phyloP scores from a whole-genome alignment of 2,797 vertebrate genomes.

The Heterohyrax brucei region DNA sequence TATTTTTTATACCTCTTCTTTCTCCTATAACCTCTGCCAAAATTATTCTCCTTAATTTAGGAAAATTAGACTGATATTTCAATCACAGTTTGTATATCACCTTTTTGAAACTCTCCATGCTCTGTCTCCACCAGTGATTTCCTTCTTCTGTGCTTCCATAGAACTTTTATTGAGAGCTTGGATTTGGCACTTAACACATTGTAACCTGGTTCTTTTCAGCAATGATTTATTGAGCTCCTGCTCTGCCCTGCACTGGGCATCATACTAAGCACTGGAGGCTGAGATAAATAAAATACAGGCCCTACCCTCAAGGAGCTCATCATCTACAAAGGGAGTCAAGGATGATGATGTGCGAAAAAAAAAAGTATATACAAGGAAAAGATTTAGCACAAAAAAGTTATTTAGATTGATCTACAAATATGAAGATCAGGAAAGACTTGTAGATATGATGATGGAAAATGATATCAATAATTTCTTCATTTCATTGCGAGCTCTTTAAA shows the following conservation, averaged over 20 bases:
- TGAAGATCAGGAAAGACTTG: background rate
- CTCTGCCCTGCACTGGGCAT: background rate
- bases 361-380: background rate
- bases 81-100: background rate
- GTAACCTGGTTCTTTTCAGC: background rate
- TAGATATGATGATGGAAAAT: background rate
- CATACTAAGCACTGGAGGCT: background rate
- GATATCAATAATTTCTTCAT: background rate
- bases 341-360: background rate
- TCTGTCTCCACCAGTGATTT: background rate
- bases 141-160: background rate
- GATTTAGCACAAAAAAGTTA: constrained; percentile 3
- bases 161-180: background rate
- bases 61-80: background rate
- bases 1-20: background rate
- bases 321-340: background rate
- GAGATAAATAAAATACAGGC: background rate
- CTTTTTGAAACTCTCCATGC: background rate
- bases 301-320: constrained; percentile 9
- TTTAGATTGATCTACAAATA: background rate
- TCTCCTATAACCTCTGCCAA: background rate
- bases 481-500: background rate
- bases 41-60: background rate
- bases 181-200: background rate
- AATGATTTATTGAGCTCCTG: background rate